Base-by-base conservation (phyloP, 1,140 invertebrate genomes). In the Ylistrum balloti region DNA sequence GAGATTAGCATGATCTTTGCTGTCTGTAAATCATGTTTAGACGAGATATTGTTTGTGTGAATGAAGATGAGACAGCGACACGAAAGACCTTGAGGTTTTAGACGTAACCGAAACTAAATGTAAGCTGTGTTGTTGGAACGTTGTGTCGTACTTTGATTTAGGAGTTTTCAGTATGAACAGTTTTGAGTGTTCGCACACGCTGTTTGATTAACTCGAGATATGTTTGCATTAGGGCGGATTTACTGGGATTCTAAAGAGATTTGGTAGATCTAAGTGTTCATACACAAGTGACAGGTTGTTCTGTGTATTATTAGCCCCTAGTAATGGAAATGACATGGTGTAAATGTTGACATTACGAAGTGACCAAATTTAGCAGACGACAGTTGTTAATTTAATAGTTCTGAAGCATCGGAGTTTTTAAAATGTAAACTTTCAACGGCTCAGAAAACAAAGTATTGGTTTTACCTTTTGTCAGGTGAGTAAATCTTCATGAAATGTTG, bases 21-120 rank as follows among this genome's bases (percentile, higher is more conserved):
- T 35, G 33, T 35, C 45, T 38, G 32, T 89, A 88, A n/a, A 89
- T 45, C 74, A 88, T 89, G 86, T 89, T 89, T 33, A 85, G 45
- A 89, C 48, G 87, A n/a, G 90, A 89, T 86, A 15, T 45, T n/a
- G 85, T 86, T 86, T 41, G n/a, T 28, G 22, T 86, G 89, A 41
- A 86, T 86, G 35, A 34, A 38, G 86, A 74, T 74, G 56, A 74
- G 56, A 74, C 56, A 74, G 17, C 56, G 56, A 74, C 56, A 74
- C 56, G 56, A 74, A 74, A 74, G 56, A 28, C 56, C 56, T 74
- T 74, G 56, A 74, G 22, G 56, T 74, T 74, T 74, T 74, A 74
- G 56, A 28, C 56, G 11, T 28, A 74, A 74, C 56, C 22, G 22
- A 74, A 74, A 74, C 11, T n/a, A 74, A 74, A 74, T 74, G 56